Base-by-base conservation (phyloP, 2,888 invertebrate genomes). In the Hecatera dysodea region DNA sequence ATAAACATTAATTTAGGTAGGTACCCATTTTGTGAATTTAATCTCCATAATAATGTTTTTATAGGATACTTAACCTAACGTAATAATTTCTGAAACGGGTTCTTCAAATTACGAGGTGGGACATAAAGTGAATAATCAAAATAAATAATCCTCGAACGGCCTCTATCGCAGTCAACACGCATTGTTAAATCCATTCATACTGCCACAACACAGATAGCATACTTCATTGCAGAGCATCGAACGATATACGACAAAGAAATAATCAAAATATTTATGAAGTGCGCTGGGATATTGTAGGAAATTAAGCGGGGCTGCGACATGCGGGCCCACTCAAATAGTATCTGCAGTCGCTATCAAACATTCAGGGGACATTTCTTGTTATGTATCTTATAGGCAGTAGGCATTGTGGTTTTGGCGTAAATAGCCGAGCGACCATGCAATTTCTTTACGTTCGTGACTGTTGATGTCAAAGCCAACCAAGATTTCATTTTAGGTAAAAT, bases 291-390 rank as follows among this genome's bases (percentile, higher is more conserved):
- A 90, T 89, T 90, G 87, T 87, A 89, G 88, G 83, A 90, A 91
- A 93, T 93, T 91, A 92, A 90, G 91, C 86, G 80, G 83, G 84
- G 86, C 86, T 87, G 90, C 87, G 85, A 91, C 89, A 94, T 94
- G 93, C 94, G 94, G 94, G 94, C 89, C 89, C 91, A 91, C 89
- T 92, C 91, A 90, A 88, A 90, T 90, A 50, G 88, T 92, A 94
- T 94, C 94, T 92, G 89, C 88, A 90, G 88, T 90, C 89, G 89
- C 91, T 93, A 95, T 94, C 94, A 90, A 92, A 92, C 88, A 90
- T 93, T 91, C 88, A 89, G 91, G 44, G 91, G 90, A 86, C 71
- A 68, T 81, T 83, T 73, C 75, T 29, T 44, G 72, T 78, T 89
- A 87, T 73, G 83, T 87, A 71, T 86, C n/a, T 39, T 78, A 57